These are phyloP conservation scores for Megamerina dolium DNA, from an alignment of 2,888 invertebrate genomes.

Conservation along the genomic window DNA sequence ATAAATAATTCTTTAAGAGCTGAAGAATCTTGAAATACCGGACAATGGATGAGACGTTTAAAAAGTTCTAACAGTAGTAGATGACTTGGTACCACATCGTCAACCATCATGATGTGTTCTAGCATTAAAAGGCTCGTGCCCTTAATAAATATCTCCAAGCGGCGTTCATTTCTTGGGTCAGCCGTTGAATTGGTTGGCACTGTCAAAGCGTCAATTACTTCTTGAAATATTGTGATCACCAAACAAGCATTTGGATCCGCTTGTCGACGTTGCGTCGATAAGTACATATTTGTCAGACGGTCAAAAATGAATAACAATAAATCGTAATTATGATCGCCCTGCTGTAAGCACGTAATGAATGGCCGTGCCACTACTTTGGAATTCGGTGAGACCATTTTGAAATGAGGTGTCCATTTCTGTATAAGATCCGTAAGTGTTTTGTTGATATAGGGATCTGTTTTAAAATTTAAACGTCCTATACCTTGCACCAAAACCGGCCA, in stretches of 20 bases:
- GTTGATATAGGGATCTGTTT: slow-evolving; percentile 50
- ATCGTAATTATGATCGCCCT: slow-evolving; percentile 31
- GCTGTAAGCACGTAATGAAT: slow-evolving; percentile 36
- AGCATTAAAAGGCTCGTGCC: slow-evolving; percentile 34
- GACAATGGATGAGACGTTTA: slow-evolving; percentile 26
- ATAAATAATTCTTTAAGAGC: slow-evolving; percentile 28
- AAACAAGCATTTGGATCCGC: slow-evolving; percentile 39
- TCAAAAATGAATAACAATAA: slow-evolving; percentile 39
- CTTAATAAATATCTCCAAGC: slow-evolving; percentile 35
- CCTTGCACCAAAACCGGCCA: slow-evolving; percentile 54
- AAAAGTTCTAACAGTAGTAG: slow-evolving; percentile 35
- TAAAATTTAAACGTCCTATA: slow-evolving; percentile 50
- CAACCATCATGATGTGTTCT: slow-evolving; percentile 48
- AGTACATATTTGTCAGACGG: slow-evolving; percentile 37
- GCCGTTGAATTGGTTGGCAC: slow-evolving; percentile 7
- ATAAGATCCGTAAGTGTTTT: slow-evolving; percentile 52
- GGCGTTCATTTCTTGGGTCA: slow-evolving; percentile 14
- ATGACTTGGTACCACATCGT: slow-evolving; percentile 43
- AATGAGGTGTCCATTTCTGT: slow-evolving; percentile 48
- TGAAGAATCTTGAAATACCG: slow-evolving; percentile 26
- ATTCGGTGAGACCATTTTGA: slow-evolving; percentile 37
- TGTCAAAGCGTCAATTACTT: slow-evolving; percentile 29
- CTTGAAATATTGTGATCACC: slow-evolving; percentile 41
- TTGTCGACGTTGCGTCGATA: slow-evolving; percentile 42
- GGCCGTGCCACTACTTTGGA: slow-evolving; percentile 43